phyloP scores from a whole-genome alignment of 2,888 invertebrate genomes.

The Anaspis maculata region DNA sequence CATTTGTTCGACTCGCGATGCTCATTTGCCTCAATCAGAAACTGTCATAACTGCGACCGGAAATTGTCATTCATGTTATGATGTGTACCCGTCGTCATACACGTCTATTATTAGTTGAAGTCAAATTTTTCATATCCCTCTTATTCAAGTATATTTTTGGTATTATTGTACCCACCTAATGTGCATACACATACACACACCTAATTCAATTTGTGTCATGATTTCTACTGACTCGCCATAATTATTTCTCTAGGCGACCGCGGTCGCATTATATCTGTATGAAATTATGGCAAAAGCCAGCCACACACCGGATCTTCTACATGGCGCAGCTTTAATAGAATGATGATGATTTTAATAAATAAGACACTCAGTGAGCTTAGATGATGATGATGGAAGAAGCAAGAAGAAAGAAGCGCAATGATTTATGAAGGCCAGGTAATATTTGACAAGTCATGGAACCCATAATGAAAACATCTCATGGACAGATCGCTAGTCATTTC shows the following conservation, averaged over 20 bases:
- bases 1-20: slow-evolving; percentile 28
- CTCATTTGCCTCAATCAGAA: slow-evolving; percentile 35
- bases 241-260: too few species aligned
- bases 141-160: too few species aligned
- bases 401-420: slow-evolving; percentile 26
- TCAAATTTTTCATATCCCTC: slow-evolving; percentile 1
- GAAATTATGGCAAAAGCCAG: too few species aligned
- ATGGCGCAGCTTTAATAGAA: too few species aligned
- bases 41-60: slow-evolving; percentile 35
- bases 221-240: too few species aligned
- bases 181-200: too few species aligned
- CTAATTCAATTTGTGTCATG: too few species aligned
- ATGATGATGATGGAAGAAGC: too few species aligned
- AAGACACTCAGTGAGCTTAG: too few species aligned
- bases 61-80: slow-evolving; percentile 34
- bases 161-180: too few species aligned
- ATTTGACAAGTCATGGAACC: slow-evolving; percentile 43
- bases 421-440: slow-evolving; percentile 34
- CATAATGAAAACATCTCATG: slow-evolving; percentile 45
- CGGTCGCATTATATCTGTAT: too few species aligned
- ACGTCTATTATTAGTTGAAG: slow-evolving; percentile 23
- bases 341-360: background rate
- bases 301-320: too few species aligned
- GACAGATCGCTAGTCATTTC: slow-evolving; percentile 45
- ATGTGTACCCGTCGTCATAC: slow-evolving; percentile 19